Percentiles rank a stretch among this genome's conserved stretches.
Evolutionary conservation across 2,113 vertebrate species (phyloP).

Genomic region (Progne subis): DNA sequence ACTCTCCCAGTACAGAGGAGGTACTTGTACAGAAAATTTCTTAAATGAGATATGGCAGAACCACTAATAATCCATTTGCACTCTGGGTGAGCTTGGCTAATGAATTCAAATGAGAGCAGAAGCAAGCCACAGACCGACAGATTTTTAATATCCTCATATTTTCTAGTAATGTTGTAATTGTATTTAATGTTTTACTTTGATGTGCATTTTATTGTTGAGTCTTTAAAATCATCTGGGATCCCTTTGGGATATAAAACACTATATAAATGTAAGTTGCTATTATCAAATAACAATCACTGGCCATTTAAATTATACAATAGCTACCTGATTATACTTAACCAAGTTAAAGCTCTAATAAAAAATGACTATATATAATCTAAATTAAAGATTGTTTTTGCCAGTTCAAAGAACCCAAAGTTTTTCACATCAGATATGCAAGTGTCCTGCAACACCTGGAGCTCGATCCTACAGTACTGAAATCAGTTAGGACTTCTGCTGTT

Average conservation of each 20-base stretch:
- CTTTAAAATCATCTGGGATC: slow-evolving; percentile 45
- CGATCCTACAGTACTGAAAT: neutral
- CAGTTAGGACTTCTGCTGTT: neutral
- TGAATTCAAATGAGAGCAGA: slow-evolving; percentile 45
- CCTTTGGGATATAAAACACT: slow-evolving; percentile 46
- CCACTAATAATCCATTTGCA: neutral
- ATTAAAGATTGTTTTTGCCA: slow-evolving; percentile 40
- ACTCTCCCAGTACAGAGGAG: neutral
- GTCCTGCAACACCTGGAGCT: neutral
- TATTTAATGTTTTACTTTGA: slow-evolving; percentile 64
- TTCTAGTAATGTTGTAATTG: slow-evolving; percentile 38
- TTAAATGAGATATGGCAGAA: neutral
- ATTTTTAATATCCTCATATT: slow-evolving; percentile 56
- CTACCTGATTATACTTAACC: slow-evolving; percentile 59
- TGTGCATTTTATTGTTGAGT: slow-evolving; percentile 43
- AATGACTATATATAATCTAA: slow-evolving; percentile 33
- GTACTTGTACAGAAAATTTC: neutral
- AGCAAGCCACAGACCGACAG: neutral
- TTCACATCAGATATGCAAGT: neutral
- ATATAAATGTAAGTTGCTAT: slow-evolving; percentile 55
- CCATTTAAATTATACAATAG: slow-evolving; percentile 61
- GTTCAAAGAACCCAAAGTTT: slow-evolving; percentile 22
- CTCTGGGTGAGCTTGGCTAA: neutral
- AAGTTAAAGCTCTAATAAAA: slow-evolving; percentile 49
- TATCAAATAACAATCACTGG: slow-evolving; percentile 60